Percentiles rank a stretch among this genome's conserved stretches.
Evolutionary conservation across 2,888 invertebrate species (phyloP).

Genomic region (Drosophila monieri): DNA sequence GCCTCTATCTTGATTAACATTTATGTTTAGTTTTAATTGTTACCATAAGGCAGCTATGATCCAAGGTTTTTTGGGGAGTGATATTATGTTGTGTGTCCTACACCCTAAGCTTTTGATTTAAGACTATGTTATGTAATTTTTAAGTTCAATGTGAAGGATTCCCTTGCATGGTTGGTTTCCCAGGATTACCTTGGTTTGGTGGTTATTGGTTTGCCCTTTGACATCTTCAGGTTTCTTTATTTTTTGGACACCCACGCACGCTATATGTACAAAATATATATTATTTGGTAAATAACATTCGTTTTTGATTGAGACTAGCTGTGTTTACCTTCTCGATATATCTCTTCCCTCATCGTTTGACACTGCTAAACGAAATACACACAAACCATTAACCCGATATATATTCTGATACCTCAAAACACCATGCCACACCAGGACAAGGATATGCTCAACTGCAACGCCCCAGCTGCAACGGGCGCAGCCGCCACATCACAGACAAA

Average conservation of each 20-base stretch:
- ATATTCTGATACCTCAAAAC: constrained; percentile 47
- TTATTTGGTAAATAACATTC: constrained; percentile 52
- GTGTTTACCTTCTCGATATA: constrained; percentile 54
- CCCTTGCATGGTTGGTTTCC: constrained; percentile 22
- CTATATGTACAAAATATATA: constrained; percentile 34
- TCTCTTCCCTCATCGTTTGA: constrained; percentile 24
- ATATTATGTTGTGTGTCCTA: constrained; percentile 10
- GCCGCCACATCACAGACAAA: constrained; percentile 66
- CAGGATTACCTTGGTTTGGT: constrained; percentile 13
- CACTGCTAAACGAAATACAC: constrained; percentile 20
- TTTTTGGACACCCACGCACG: constrained; percentile 52
- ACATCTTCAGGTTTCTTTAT: background rate
- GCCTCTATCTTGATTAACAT: constrained; percentile 21
- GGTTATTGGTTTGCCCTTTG: constrained; percentile 11
- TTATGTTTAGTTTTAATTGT: constrained; percentile 18
- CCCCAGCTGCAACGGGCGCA: constrained; percentile 37
- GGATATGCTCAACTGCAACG: constrained; percentile 63
- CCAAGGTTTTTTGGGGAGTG: background rate
- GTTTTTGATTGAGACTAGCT: constrained; percentile 45
- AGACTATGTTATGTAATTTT: constrained; percentile 8
- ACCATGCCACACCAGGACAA: constrained; percentile 70
- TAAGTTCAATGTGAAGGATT: constrained; percentile 15
- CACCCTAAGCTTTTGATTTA: constrained; percentile 5
- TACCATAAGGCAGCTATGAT: background rate
- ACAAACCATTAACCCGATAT: constrained; percentile 42